Evolutionary conservation across 2,797 vertebrate genomes (phyloP).

Genomic region (Enteromius unitaeniatus): DNA sequence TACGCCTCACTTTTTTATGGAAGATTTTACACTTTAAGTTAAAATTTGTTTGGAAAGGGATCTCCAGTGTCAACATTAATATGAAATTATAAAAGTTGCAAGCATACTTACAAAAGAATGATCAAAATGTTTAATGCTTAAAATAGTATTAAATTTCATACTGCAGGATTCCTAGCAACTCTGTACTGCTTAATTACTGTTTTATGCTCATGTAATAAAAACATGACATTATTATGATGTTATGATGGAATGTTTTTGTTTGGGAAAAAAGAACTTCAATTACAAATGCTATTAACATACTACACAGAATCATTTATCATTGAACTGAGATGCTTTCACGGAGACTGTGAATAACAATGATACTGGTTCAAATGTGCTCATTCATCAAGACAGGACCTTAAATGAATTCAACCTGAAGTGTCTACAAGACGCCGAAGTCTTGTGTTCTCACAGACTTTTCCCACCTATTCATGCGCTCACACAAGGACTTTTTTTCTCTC

Average conservation of each 20-base stretch:
- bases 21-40: background rate
- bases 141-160: background rate
- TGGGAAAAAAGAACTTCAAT: conserved; percentile 7
- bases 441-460: conserved; percentile 18
- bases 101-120: background rate
- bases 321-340: conserved; percentile 12
- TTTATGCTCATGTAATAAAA: background rate
- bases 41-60: background rate
- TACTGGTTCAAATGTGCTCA: conserved; percentile 8
- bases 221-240: background rate
- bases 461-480: conserved; percentile 23
- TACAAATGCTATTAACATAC: conserved; percentile 21
- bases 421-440: conserved; percentile 7
- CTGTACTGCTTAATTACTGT: background rate
- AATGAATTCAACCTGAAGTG: conserved; percentile 34
- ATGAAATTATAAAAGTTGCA: background rate
- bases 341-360: background rate
- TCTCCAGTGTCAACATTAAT: background rate
- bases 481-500: conserved; percentile 8
- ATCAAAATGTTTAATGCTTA: background rate
- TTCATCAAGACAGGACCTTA: conserved; percentile 29
- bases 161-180: background rate
- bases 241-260: background rate
- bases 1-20: background rate
- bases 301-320: conserved; percentile 9